Evolutionary conservation across 2,888 invertebrate genomes (phyloP).

Genomic region (Metellina segmentata): DNA sequence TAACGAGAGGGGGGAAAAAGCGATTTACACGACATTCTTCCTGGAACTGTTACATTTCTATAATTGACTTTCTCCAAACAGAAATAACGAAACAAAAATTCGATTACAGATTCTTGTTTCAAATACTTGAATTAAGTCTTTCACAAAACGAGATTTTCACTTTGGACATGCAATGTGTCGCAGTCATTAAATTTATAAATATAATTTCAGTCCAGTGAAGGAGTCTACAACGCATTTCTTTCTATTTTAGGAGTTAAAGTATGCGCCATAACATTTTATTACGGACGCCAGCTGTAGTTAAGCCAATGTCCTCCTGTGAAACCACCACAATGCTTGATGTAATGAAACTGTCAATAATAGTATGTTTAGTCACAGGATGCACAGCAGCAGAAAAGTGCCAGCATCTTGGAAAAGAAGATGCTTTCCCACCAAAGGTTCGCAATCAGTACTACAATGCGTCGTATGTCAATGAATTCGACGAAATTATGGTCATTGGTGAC

Average conservation of each 20-base stretch:
- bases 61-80: no score
- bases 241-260: neutral
- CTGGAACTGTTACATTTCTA: no score
- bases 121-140: no score
- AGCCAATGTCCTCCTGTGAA: neutral
- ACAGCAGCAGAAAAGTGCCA: neutral
- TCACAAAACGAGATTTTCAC: no score
- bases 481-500: constrained; percentile 81
- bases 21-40: no score
- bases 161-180: no score
- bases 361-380: neutral
- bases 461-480: constrained; percentile 77
- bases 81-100: no score
- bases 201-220: neutral
- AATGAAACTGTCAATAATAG: neutral
- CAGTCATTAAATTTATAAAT: no score
- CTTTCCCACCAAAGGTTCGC: constrained; percentile 34
- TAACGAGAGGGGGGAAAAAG: no score
- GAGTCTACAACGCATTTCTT: neutral
- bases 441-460: constrained; percentile 77
- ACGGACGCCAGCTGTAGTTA: neutral
- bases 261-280: neutral
- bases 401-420: neutral
- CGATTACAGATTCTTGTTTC: no score
- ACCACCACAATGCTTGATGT: neutral